Evolutionary conservation across 2,797 vertebrate genomes (phyloP).

Genomic region (Lagodon rhomboides): DNA sequence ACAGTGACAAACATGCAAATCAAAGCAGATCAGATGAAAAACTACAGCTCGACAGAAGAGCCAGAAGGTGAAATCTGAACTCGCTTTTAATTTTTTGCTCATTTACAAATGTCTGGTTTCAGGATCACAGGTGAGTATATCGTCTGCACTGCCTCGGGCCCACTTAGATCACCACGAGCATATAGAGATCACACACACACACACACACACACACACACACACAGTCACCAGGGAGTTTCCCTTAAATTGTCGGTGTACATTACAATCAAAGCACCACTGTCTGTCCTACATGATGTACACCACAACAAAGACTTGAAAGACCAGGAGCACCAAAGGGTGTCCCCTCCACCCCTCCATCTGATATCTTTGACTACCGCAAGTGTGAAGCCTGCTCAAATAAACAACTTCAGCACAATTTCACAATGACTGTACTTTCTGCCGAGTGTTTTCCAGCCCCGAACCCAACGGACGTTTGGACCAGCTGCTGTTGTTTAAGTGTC

Average conservation of each 20-base stretch:
- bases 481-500: background rate
- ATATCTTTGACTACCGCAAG: conserved; percentile 15
- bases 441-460: background rate
- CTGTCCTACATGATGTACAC: conserved; percentile 34
- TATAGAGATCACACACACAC: conserved; percentile 30
- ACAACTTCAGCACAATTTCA: conserved; percentile 16
- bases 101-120: conserved; percentile 31
- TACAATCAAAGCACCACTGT: conserved; percentile 53
- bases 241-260: conserved; percentile 36
- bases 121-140: conserved; percentile 19
- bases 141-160: conserved; percentile 41
- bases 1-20: background rate
- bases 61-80: conserved; percentile 44
- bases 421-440: background rate
- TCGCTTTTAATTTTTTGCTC: conserved; percentile 12
- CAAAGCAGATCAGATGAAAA: conserved; percentile 25
- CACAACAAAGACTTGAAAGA: conserved; percentile 56
- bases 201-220: conserved; percentile 20
- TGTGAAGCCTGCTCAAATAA: conserved; percentile 19
- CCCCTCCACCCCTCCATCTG: conserved; percentile 17
- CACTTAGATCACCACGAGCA: conserved; percentile 25
- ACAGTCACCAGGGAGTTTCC: conserved; percentile 54
- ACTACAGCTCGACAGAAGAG: background rate
- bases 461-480: background rate
- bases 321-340: conserved; percentile 30